phyloP scores from a whole-genome alignment of 2,113 vertebrate genomes.

The Neolamprologus devosi region DNA sequence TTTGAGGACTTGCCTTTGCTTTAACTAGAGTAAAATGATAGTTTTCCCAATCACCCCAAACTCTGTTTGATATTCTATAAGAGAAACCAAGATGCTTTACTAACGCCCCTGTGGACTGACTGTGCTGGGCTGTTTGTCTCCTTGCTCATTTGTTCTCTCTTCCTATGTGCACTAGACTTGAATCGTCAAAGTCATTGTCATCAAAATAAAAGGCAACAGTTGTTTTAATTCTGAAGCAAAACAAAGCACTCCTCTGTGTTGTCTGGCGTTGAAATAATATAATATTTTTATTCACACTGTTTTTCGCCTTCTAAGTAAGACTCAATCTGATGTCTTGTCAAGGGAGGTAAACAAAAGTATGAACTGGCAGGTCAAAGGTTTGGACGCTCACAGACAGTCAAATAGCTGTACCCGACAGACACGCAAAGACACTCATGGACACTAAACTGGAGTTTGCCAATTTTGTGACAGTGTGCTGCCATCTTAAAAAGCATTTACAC shows the following conservation, averaged over 20 bases:
- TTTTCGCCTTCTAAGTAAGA: background rate
- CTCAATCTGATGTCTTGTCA: constrained; percentile 30
- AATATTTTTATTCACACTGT: constrained; percentile 9
- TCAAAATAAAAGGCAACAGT: background rate
- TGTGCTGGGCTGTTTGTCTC: background rate
- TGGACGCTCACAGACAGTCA: background rate
- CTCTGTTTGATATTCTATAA: background rate
- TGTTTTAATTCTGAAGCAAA: constrained; percentile 31
- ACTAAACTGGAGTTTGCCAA: background rate
- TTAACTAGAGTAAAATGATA: background rate
- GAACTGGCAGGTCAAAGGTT: constrained; percentile 29
- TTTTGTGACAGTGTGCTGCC: background rate
- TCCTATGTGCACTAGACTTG: background rate
- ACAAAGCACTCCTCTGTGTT: background rate
- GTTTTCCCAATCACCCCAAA: background rate
- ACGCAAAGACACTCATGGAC: background rate
- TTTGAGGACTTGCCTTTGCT: background rate
- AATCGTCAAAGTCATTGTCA: background rate
- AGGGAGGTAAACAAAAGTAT: constrained; percentile 42
- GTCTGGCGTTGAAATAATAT: constrained; percentile 11
- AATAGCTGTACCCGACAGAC: background rate
- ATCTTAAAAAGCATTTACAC: constrained; percentile 18
- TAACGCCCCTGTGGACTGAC: background rate
- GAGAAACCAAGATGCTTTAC: background rate
- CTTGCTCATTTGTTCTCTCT: background rate